phyloP scores from a whole-genome alignment of 2,888 invertebrate genomes.

The Lottia scabra region DNA sequence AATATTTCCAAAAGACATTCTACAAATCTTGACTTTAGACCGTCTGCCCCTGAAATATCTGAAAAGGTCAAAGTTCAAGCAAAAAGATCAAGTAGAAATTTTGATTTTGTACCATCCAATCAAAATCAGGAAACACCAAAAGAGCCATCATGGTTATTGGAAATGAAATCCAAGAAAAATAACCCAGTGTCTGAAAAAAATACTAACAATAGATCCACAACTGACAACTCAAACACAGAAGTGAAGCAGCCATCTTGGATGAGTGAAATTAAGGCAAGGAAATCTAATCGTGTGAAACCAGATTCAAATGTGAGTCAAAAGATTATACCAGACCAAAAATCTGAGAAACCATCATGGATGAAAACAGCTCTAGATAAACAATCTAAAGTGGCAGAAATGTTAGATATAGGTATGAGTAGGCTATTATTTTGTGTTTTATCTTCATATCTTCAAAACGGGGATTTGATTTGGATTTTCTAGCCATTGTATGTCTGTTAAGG shows the following conservation, averaged over 20 bases:
- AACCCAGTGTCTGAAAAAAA: background rate
- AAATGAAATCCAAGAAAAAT: background rate
- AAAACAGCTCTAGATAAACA: background rate
- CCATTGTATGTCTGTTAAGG: too few species aligned
- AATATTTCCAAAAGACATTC: background rate
- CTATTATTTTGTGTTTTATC: background rate
- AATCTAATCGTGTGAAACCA: background rate
- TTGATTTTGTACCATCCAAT: background rate
- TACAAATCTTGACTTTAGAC: background rate
- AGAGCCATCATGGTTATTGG: background rate
- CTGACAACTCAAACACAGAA: background rate
- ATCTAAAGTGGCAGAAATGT: background rate
- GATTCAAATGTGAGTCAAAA: background rate
- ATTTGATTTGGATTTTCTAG: too few species aligned
- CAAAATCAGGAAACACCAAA: too few species aligned
- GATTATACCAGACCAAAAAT: conserved; percentile 1
- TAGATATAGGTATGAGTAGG: background rate
- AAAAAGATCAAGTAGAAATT: background rate
- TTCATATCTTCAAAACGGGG: background rate
- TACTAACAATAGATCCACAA: background rate
- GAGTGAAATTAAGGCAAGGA: background rate
- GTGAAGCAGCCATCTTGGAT: background rate
- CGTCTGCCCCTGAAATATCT: background rate
- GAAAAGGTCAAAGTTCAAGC: background rate
- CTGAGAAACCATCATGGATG: background rate